Base-by-base conservation (phyloP, 2,888 invertebrate genomes). In the Drosophila ochracea region DNA sequence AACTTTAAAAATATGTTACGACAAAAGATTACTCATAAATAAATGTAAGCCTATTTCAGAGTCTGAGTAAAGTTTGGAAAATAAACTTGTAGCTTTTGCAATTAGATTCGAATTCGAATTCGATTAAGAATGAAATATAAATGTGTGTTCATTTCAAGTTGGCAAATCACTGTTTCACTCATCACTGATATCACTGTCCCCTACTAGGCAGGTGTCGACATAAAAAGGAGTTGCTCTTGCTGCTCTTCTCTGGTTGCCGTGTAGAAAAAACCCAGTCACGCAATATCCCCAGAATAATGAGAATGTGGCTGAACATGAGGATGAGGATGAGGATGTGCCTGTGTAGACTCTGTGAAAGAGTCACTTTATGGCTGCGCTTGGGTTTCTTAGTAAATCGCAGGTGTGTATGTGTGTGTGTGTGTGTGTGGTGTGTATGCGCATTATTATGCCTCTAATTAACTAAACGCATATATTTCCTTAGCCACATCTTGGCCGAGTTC, bases 401-500 rank as follows among this genome's bases (percentile, higher is more conserved):
- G 31, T 31, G 6, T 30, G 21, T 61, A 62, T 43, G 61, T 47
- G 47, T 16, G 16, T 4, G 25, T 35, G 49, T 66, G 52, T 54
- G 67, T 39, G 63, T 68, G 68, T 47, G 67, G 61, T 68, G 52
- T 71, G 69, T 53, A 28, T 37, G 62, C 58, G 82, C 83, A 82
- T 85, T 83, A 86, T 87, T 80, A 86, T 69, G 83, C 68, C 68
- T 77, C 75, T 85, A 85, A 86, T 85, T 85, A 85, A 84, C 82
- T 84, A 82, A 83, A 73, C 67, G 67, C 77, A 84, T 65, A 78
- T 72, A 78, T 83, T 80, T 80, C 67, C 78, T 80, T 78, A 80
- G 82, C 77, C 82, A 33, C 72, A 77, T 82, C 75, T 71, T 75
- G 75, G 82, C 82, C 78, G 73, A 75, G 75, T 66, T 78, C 74